Base-by-base conservation (phyloP, 2,888 invertebrate species). In the Pimpla rufipes region DNA sequence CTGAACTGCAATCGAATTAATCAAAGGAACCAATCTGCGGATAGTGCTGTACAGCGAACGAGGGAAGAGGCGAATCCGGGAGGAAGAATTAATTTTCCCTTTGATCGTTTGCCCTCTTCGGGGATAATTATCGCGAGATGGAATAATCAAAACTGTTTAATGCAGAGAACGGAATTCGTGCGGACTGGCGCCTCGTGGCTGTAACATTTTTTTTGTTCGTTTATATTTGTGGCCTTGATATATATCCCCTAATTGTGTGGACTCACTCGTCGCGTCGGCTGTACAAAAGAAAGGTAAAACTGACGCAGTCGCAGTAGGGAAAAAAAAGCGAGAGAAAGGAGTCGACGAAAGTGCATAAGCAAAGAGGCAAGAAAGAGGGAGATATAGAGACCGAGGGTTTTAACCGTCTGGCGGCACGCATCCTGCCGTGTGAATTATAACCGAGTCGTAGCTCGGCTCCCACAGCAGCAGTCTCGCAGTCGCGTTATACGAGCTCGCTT, bases 391-490 rank as follows among this genome's bases (percentile, higher is more conserved):
- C 62, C 47, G 74, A 73, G 74, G 29, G 50, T 76, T 84, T 85
- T 85, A 79, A 83, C 73, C 82, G 79, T 79, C 84, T 85, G 83
- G 68, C 83, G 79, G 64, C 73, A 83, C 80, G 80, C 83, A 77
- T 80, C 77, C 52, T 83, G 77, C 81, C 81, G 84, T 84, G 84
- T 75, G 81, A 84, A 84, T 84, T 84, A 84, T 84, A 84, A 84
- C 78, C 84, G 74, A 74, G 80, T 83, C 81, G 73, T 18, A 40
- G 64, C 40, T 45, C 45, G 47, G 23, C 68, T 59, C 37, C 40
- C 42, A 29, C 59, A 23, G 45, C 68, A 47, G 35, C 40, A n/a
- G 70, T 67, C 52, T 76, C 77, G 57, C 52, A 50, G 62, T 70
- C 78, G 84, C 70, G 81, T 79, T 75, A 55, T 79, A 84, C 82